Evolutionary conservation across 2,888 invertebrate species (phyloP), one percentile per base, ranked within the genome.

Genomic region (Chrysolina oricalcia): DNA sequence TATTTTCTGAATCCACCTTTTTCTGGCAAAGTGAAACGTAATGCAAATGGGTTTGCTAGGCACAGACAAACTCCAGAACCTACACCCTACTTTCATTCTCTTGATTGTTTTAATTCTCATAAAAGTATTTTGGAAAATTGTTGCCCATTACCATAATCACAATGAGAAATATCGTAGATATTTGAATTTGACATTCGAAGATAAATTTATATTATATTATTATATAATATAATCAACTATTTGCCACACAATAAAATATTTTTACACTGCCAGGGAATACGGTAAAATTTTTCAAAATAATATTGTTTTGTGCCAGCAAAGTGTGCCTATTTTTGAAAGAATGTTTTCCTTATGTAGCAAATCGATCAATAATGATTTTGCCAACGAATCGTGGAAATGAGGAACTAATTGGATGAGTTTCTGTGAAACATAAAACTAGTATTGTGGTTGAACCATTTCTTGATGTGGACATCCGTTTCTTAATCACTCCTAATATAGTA

Each of bases 381-480:
- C 23, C 43, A 43, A 27, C 63, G 43, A 63, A 63, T 46, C 40
- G 43, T 41, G 56, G 43, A 70, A 41, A n/a, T 40, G 15, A 56
- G 17, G 21, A 59, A 69, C 40, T 48, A 15, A 70, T 43, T 63
- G 59, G 59, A 23, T n/a, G 27, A 59, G 43, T 70, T 43, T 43
- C 41, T 65, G 21, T 65, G 21, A 65, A 65, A 59, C 59, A 59
- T 41, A 35, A 35, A 35, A 35, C 53, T 41, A 75, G 69, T 70
- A 65, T 76, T 75, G 79, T 76, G 78, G 79, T 77, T 74, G 72
- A 72, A 73, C 72, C 69, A 73, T 76, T 80, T 80, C 76, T 74
- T 74, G 76, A 75, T 78, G 70, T 77, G 71, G 78, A 80, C 74
- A 76, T 73, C 75, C 48, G 3, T 78, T 75, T 56, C 27, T 69